phyloP scores from a whole-genome alignment of 92 coral and sea anemone species.

The Umimayanthus kanabou region DNA sequence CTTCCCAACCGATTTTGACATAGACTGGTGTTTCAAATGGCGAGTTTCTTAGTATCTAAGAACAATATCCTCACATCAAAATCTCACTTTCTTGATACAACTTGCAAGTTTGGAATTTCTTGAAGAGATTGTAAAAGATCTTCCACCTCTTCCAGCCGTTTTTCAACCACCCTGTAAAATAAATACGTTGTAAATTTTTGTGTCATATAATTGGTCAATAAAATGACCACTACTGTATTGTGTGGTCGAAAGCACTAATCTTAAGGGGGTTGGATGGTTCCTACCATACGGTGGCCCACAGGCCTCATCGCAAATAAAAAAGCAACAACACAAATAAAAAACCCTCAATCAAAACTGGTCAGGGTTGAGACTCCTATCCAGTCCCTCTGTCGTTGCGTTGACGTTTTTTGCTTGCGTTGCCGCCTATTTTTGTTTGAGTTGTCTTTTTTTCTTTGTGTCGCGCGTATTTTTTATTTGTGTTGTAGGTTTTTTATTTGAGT shows the following conservation, averaged over 20 bases:
- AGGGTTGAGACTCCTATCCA: no score
- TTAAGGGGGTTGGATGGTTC: neutral
- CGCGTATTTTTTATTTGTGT: no score
- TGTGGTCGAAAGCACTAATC: neutral
- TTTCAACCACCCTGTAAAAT: slow-evolving; percentile 17
- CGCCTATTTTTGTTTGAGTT: no score
- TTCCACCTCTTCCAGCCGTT: slow-evolving; percentile 30
- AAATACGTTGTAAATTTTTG: neutral
- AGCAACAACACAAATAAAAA: no score
- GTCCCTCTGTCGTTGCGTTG: no score
- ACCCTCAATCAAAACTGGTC: no score
- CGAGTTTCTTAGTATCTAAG: neutral
- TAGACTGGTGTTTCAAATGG: neutral
- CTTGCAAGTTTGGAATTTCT: slow-evolving; percentile 15
- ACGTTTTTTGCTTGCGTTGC: no score
- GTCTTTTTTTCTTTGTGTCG: no score
- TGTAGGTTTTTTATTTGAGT: no score
- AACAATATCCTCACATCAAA: neutral
- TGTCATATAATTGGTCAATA: neutral
- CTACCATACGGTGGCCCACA: no score
- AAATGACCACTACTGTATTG: neutral
- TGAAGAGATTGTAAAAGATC: slow-evolving; percentile 28
- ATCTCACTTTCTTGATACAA: neutral
- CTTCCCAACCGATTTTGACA: no score
- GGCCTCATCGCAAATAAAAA: no score